These are phyloP conservation scores for Pecten maximus DNA, from an alignment of 2,888 invertebrate genomes.

Conservation along the genomic window DNA sequence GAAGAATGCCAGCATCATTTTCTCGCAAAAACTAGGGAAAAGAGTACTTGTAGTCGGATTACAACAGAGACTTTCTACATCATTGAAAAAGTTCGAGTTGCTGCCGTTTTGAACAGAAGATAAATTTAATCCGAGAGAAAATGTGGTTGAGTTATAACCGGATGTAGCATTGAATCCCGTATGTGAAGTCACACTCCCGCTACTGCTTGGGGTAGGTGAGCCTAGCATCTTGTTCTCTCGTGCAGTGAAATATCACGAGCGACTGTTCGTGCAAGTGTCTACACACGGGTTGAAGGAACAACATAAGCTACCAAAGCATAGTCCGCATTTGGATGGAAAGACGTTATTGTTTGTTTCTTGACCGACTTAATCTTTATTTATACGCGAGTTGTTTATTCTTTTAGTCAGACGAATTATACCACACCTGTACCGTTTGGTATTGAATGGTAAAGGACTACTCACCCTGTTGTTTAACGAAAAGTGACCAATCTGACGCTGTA, in stretches of 20 bases:
- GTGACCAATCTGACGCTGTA: not conserved
- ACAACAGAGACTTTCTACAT: not conserved
- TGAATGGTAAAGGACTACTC: not conserved
- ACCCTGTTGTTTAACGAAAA: not conserved
- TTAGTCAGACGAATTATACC: not conserved
- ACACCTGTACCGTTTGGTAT: not conserved
- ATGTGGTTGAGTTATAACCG: not conserved
- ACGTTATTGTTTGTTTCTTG: not conserved
- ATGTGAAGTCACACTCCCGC: not conserved
- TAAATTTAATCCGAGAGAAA: not conserved
- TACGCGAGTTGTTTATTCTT: no score
- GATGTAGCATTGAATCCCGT: not conserved
- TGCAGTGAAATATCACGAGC: not conserved
- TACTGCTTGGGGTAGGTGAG: not conserved
- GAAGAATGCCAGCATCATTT: not conserved
- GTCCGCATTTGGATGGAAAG: not conserved
- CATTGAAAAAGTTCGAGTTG: not conserved
- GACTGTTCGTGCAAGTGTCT: not conserved
- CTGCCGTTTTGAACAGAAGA: not conserved
- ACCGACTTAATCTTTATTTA: not conserved
- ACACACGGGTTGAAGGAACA: not conserved
- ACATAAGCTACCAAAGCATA: not conserved
- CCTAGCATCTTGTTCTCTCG: not conserved
- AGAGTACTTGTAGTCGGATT: not conserved
- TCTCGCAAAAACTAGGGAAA: not conserved